Percentiles rank a stretch among this genome's conserved stretches.
These are phyloP conservation scores for Aplysia californica DNA, from an alignment of 1,140 invertebrate species.

Conservation along the genomic window DNA sequence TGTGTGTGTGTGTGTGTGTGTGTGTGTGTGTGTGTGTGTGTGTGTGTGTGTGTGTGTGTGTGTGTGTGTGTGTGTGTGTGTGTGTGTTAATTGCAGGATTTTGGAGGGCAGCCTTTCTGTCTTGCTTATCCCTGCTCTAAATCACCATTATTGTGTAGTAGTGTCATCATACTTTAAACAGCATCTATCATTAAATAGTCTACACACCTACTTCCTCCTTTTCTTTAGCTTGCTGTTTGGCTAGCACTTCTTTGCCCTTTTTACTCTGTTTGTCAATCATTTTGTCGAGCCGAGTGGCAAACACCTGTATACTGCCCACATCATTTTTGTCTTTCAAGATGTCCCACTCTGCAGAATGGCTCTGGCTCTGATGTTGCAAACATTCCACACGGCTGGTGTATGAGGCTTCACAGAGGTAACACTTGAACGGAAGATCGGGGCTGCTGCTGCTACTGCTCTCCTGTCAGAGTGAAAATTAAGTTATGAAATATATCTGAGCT, in stretches of 20 bases:
- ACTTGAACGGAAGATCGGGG: slow-evolving; percentile 81
- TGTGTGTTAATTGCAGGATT: no score
- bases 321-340: slow-evolving; percentile 57
- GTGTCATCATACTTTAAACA: no score
- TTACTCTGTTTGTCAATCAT: slow-evolving; percentile 56
- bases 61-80: no score
- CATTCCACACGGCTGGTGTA: slow-evolving; percentile 83
- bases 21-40: no score
- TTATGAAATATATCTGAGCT: not conserved
- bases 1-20: no score
- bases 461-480: not conserved
- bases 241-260: slow-evolving; percentile 68
- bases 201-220: slow-evolving; percentile 66
- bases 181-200: no score
- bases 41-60: no score
- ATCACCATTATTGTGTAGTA: no score
- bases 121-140: no score
- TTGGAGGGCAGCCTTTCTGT: no score
- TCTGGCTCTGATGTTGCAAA: slow-evolving; percentile 81
- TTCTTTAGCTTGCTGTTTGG: slow-evolving; percentile 15
- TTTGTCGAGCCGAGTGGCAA: slow-evolving; percentile 54
- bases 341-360: slow-evolving; percentile 72
- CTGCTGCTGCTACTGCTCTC: not conserved
- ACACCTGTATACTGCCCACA: slow-evolving; percentile 50
- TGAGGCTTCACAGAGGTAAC: slow-evolving; percentile 90